Conservation (phyloP, 2,888 invertebrate genomes). For the Phytoseiulus persimilis region DNA sequence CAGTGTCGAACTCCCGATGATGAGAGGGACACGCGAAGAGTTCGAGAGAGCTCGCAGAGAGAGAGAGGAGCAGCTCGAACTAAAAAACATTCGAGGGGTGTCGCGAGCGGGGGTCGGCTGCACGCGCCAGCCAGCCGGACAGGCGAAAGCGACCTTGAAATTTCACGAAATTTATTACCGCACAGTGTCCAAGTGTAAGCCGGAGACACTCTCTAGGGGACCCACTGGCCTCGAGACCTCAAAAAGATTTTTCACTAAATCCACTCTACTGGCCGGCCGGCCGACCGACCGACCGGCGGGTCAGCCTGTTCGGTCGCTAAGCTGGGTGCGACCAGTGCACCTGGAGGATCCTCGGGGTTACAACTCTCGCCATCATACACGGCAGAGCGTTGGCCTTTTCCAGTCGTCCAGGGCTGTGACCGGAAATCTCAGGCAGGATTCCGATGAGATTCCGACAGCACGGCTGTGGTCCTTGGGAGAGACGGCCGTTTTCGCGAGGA, state of each 20-base stretch:
- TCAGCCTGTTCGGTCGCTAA: background rate
- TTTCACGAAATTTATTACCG: slow-evolving; percentile 38
- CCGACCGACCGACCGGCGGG: too few relatives aligned
- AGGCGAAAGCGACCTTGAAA: slow-evolving; percentile 33
- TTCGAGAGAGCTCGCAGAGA: background rate
- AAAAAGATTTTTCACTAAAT: slow-evolving; percentile 36
- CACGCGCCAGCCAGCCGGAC: slow-evolving; percentile 23
- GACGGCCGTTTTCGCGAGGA: too few relatives aligned
- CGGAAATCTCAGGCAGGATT: too few relatives aligned
- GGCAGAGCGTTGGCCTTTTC: background rate
- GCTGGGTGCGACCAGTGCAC: slow-evolving; percentile 5
- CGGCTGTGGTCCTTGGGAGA: too few relatives aligned
- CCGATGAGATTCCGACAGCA: too few relatives aligned
- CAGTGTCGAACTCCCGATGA: background rate
- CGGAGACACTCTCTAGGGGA: slow-evolving; percentile 5
- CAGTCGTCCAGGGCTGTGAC: background rate
- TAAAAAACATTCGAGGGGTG: background rate
- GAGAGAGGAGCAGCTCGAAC: slow-evolving; percentile 15
- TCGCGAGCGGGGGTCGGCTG: slow-evolving; percentile 18
- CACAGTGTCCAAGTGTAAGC: slow-evolving; percentile 1
- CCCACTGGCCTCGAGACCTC: slow-evolving; percentile 5
- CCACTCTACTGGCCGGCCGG: background rate
- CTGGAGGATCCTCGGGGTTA: slow-evolving; percentile 5
- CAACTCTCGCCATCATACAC: background rate
- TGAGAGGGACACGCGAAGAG: background rate